phyloP scores from a whole-genome alignment of 2,797 vertebrate genomes.

The Mastacembelus armatus region DNA sequence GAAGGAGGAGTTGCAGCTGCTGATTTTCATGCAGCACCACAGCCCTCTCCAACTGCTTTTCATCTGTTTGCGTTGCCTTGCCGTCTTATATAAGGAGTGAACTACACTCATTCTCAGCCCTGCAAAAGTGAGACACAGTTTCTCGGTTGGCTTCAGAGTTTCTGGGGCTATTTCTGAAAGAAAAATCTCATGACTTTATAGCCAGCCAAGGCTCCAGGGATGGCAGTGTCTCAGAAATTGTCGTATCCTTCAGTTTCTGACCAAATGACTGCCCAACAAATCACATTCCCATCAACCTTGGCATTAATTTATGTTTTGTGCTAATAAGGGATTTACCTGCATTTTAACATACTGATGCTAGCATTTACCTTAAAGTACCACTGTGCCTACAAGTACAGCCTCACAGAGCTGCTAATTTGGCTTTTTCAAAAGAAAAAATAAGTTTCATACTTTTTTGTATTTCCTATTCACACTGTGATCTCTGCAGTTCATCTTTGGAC shows the following conservation, averaged over 20 bases:
- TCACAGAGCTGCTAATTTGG: not conserved
- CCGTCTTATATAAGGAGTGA: slow-evolving; percentile 44
- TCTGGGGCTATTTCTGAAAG: not conserved
- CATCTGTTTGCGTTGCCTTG: slow-evolving; percentile 40
- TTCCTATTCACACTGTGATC: not conserved
- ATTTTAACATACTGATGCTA: not conserved
- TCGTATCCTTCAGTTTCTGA: not conserved
- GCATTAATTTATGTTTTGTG: too few relatives aligned
- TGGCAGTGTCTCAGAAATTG: too few relatives aligned
- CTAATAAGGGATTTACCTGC: too few relatives aligned
- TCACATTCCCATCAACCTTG: not conserved
- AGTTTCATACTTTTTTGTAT: too few relatives aligned
- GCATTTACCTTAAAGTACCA: not conserved
- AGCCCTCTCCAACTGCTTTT: slow-evolving; percentile 47
- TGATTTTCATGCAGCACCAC: slow-evolving; percentile 41
- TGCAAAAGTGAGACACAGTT: slow-evolving; percentile 22
- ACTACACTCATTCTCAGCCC: slow-evolving; percentile 24
- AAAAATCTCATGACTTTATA: not conserved
- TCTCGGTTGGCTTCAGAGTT: not conserved
- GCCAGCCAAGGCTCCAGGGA: too few relatives aligned
- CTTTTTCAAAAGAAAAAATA: too few relatives aligned
- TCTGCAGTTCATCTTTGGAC: not conserved
- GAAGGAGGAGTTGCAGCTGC: slow-evolving; percentile 64
- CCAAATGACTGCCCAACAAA: not conserved
- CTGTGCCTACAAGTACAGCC: not conserved